Evolutionary conservation across 2,113 vertebrate genomes (phyloP).

Genomic region (Seriola quinqueradiata): DNA sequence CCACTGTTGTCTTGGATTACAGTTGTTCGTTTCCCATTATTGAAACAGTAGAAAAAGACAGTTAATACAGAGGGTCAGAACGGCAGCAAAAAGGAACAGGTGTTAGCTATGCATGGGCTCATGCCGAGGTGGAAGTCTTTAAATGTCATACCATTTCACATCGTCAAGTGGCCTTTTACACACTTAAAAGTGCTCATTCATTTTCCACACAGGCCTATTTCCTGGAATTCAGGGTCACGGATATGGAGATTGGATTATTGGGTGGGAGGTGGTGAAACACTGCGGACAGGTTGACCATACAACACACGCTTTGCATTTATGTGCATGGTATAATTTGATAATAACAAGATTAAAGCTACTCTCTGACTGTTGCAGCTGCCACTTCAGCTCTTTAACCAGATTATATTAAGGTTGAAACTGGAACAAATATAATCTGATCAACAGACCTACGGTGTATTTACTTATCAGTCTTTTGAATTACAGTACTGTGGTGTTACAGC

Average conservation of each 20-base stretch:
- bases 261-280: constrained; percentile 3
- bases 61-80: not conserved
- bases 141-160: constrained; percentile 42
- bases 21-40: not conserved
- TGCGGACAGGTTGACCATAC: not conserved
- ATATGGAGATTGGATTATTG: constrained; percentile 26
- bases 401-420: constrained; percentile 32
- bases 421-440: constrained; percentile 44
- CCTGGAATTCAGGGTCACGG: not conserved
- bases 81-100: not conserved
- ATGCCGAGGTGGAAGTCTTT: constrained; percentile 11
- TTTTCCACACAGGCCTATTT: constrained; percentile 21
- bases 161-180: constrained; percentile 38
- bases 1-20: not conserved
- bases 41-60: not conserved
- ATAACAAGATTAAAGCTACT: constrained; percentile 36
- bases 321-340: constrained; percentile 13
- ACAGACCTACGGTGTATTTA: not conserved
- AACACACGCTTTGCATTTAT: constrained; percentile 12
- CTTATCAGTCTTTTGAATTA: constrained; percentile 20
- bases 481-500: not conserved
- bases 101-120: constrained; percentile 13
- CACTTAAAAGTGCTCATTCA: constrained; percentile 5
- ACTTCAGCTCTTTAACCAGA: constrained; percentile 35
- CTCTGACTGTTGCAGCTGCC: constrained; percentile 12